phyloP scores from a whole-genome alignment of 1,140 invertebrate genomes.

The Bursaphelenchus mucronatus region DNA sequence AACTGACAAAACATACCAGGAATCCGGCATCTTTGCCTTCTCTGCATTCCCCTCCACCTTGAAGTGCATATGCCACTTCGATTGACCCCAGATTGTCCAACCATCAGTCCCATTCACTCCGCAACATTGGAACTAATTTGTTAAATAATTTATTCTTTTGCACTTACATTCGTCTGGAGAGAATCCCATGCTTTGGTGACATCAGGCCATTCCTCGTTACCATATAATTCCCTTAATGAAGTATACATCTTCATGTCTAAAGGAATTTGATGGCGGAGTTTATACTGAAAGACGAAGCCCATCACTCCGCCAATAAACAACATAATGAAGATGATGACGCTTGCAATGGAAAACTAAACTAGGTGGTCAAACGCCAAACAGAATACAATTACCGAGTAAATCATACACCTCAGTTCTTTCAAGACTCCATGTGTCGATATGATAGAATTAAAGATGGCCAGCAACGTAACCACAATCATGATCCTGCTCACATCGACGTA shows the following conservation, averaged over 20 bases:
- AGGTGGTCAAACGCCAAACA: background rate
- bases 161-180: constrained; percentile 52
- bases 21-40: constrained; percentile 45
- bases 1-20: constrained; percentile 40
- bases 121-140: constrained; percentile 51
- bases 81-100: constrained; percentile 51
- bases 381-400: constrained; percentile 51
- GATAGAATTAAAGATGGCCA: constrained; percentile 48
- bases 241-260: constrained; percentile 58
- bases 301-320: constrained; percentile 57
- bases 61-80: constrained; percentile 60
- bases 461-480: constrained; percentile 52
- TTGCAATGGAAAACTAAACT: constrained; percentile 53
- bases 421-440: constrained; percentile 50
- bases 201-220: constrained; percentile 44
- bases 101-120: constrained; percentile 60
- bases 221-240: constrained; percentile 56
- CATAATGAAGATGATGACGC: constrained; percentile 56
- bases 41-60: constrained; percentile 27
- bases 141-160: constrained; percentile 1
- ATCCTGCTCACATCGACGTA: constrained; percentile 58
- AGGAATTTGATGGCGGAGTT: constrained; percentile 54
- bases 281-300: constrained; percentile 56
- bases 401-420: constrained; percentile 53
- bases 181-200: constrained; percentile 56